phyloP scores from a whole-genome alignment of 2,888 invertebrate genomes.

The Achlya flavicornis region DNA sequence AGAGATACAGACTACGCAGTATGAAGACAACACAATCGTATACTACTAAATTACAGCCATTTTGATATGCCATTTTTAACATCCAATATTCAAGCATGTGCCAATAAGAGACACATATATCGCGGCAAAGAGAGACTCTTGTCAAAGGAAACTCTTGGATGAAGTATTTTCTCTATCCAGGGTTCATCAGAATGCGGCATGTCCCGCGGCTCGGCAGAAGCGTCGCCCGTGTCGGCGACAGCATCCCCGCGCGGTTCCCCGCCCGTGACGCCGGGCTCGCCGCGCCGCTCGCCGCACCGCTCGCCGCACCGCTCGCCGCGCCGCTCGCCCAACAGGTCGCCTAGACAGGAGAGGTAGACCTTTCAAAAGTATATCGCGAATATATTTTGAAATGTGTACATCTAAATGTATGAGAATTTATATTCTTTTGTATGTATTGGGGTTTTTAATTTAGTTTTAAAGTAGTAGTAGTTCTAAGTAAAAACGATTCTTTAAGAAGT shows the following conservation, averaged over 20 bases:
- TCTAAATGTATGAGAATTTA: slow-evolving; percentile 8
- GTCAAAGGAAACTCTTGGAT: too few species aligned
- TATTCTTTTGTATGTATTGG: too few species aligned
- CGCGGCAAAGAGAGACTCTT: too few species aligned
- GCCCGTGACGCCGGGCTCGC: slow-evolving; percentile 73
- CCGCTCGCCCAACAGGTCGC: slow-evolving; percentile 69
- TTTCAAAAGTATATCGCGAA: slow-evolving; percentile 3
- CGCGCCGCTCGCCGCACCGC: slow-evolving; percentile 74
- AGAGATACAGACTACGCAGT: not conserved
- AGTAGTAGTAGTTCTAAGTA: too few species aligned
- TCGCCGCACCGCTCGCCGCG: slow-evolving; percentile 64
- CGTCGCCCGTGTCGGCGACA: slow-evolving; percentile 69
- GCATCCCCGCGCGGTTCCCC: slow-evolving; percentile 71
- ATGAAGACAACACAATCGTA: too few species aligned
- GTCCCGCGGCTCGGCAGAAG: slow-evolving; percentile 76
- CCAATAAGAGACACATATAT: too few species aligned
- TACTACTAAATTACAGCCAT: too few species aligned
- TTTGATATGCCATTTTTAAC: too few species aligned
- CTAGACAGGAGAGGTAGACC: slow-evolving; percentile 65
- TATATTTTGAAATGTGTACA: slow-evolving; percentile 12
- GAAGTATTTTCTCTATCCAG: slow-evolving; percentile 36
- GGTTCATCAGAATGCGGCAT: slow-evolving; percentile 78
- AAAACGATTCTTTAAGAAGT: too few species aligned
- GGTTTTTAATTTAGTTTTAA: too few species aligned
- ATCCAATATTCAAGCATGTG: too few species aligned